Evolutionary conservation across 2,113 vertebrate species (phyloP).

Genomic region (Athene cunicularia): DNA sequence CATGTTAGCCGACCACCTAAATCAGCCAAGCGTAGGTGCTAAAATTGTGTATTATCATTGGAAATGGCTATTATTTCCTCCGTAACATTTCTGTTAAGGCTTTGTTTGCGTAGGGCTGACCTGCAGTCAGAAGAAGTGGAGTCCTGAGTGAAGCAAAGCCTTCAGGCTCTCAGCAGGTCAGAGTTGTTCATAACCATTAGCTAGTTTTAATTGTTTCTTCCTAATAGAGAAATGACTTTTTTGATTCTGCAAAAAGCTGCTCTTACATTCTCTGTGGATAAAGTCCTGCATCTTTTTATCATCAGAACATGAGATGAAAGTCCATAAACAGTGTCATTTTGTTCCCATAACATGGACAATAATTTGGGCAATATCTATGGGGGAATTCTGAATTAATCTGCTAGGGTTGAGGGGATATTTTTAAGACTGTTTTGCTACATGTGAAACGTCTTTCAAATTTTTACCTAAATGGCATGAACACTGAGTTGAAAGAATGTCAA

Average conservation of each 20-base stretch:
- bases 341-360: background rate
- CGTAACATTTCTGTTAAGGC: conserved; percentile 97
- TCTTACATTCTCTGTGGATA: conserved; percentile 23
- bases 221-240: conserved; percentile 35
- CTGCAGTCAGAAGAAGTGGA: conserved; percentile 64
- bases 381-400: background rate
- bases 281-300: background rate
- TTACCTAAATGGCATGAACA: background rate
- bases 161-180: conserved; percentile 64
- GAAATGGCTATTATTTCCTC: conserved; percentile 99
- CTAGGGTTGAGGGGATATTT: background rate
- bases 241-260: conserved; percentile 23
- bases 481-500: background rate
- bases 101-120: conserved; percentile 77
- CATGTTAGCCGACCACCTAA: conserved; percentile 90
- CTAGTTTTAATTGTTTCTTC: conserved; percentile 66
- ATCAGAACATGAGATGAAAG: background rate
- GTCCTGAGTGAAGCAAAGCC: conserved; percentile 61
- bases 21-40: conserved; percentile 92
- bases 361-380: background rate
- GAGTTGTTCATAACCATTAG: conserved; percentile 65
- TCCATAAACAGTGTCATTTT: background rate
- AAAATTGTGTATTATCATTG: conserved; percentile 99
- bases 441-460: background rate
- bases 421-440: background rate